Percentiles rank a stretch among this genome's conserved stretches.
Evolutionary conservation across 2,888 invertebrate genomes (phyloP).

Genomic region (Tetrapedia diversipes): DNA sequence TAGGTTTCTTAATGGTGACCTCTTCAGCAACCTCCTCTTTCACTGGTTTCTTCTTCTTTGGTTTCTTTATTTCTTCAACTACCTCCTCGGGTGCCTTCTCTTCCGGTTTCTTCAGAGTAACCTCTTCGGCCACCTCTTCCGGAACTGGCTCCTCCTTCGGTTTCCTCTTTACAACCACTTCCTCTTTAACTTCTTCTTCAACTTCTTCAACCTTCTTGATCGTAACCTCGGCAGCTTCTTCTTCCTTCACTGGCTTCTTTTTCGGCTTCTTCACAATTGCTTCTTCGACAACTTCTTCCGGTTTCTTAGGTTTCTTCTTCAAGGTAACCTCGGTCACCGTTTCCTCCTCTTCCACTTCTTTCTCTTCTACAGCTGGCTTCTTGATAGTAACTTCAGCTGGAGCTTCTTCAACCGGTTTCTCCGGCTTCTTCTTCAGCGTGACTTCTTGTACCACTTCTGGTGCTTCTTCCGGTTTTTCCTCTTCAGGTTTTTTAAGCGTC

Average conservation of each 20-base stretch:
- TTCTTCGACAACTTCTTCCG: slow-evolving; percentile 71
- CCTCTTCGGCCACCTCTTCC: slow-evolving; percentile 67
- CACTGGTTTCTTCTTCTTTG: slow-evolving; percentile 64
- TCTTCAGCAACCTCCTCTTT: slow-evolving; percentile 78
- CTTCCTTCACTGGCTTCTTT: slow-evolving; percentile 75
- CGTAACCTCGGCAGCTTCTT: slow-evolving; percentile 82
- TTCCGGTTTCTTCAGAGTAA: slow-evolving; percentile 67
- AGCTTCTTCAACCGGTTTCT: slow-evolving; percentile 78
- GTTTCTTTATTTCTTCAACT: slow-evolving; percentile 62
- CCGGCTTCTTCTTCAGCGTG: slow-evolving; percentile 66
- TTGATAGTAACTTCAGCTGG: slow-evolving; percentile 82
- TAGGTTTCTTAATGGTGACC: slow-evolving; percentile 33
- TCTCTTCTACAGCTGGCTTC: slow-evolving; percentile 70
- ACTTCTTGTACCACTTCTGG: slow-evolving; percentile 70
- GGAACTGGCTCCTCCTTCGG: slow-evolving; percentile 78
- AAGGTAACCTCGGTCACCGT: slow-evolving; percentile 65
- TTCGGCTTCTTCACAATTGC: slow-evolving; percentile 71
- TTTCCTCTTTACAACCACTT: slow-evolving; percentile 81
- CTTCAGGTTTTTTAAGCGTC: slow-evolving; percentile 78
- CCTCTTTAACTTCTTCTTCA: slow-evolving; percentile 63
- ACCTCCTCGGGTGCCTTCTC: slow-evolving; percentile 74
- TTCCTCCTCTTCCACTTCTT: slow-evolving; percentile 62
- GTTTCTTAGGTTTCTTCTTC: slow-evolving; percentile 78
- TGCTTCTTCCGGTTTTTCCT: slow-evolving; percentile 70
- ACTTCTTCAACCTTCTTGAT: slow-evolving; percentile 72